Evolutionary conservation across 2,113 vertebrate species (phyloP), one percentile per base, ranked within the genome.

Genomic region (Dipodomys spectabilis): DNA sequence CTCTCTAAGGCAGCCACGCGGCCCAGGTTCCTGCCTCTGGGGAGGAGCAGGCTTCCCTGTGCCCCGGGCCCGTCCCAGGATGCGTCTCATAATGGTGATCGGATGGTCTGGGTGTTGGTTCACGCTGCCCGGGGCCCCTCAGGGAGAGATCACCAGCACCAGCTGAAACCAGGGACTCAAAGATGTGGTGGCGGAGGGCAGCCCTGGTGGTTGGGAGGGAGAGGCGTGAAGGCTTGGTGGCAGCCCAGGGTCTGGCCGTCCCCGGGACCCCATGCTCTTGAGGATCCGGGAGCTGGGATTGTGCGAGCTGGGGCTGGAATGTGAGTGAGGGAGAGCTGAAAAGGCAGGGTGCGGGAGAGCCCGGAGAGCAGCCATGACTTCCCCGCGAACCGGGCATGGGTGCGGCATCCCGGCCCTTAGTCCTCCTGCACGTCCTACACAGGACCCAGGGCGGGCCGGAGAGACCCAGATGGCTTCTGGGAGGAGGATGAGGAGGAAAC

Each of bases 401-500:
- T 39, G 39, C 39, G 0, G 39, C 39, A 39, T 5, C 39, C 39
- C 62, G 15, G 23, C 0, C 0, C 28, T 10, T 0, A 0, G 75
- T 32, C 32, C 28, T 16, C 8, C 9, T 6, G 28, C 25, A 73
- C 23, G 10, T 80, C 39, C 72, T 87, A 57, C 0, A 0, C 25
- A 74, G 60, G 64, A n/a, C 11, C 28, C 6, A 4, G 49, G 67
- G 72, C 73, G 60, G 20, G 15, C 22, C 25, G 20, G 32, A 64
- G 35, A 25, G 30, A 39, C 39, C 72, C 20, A 71, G 18, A 8
- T 7, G 49, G 25, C 72, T 82, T 95, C 39, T 68, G 72, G 49
- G 28, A 88, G 57, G 78, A 85, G 27, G 15, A 39, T 6, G 39
- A 49, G 49, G 49, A 49, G 57, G 67, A 60, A 25, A 65, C 23